Percentiles rank a stretch among this genome's conserved stretches.
Evolutionary conservation across 1,140 invertebrate species (phyloP).

Genomic region (Caenorhabditis latens): DNA sequence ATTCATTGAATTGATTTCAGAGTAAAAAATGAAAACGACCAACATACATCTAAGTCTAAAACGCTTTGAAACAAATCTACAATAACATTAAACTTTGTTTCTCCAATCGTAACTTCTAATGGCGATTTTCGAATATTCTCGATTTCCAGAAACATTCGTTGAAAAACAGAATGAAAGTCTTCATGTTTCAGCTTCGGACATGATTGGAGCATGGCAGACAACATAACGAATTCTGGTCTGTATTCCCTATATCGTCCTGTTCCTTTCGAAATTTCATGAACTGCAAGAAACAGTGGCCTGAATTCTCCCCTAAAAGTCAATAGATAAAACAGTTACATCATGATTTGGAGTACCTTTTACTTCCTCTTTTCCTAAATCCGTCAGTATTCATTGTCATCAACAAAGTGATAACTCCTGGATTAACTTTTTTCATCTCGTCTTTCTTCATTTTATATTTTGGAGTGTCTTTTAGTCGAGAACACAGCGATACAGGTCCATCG

Average conservation of each 20-base stretch:
- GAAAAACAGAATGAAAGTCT: not conserved
- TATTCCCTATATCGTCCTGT: not conserved
- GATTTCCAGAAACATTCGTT: not conserved
- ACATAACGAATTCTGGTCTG: not conserved
- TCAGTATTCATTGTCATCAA: not conserved
- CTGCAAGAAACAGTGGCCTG: not conserved
- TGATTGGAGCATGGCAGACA: not conserved
- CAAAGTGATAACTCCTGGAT: not conserved
- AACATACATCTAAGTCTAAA: conserved; percentile 1
- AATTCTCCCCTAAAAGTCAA: conserved; percentile 8
- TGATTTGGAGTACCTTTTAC: too few species aligned
- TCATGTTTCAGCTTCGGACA: not conserved
- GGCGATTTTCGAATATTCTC: not conserved
- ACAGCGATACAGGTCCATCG: not conserved
- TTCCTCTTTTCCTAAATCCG: not conserved
- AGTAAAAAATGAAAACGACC: too few species aligned
- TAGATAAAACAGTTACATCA: too few species aligned
- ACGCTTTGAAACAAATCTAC: not conserved
- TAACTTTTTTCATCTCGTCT: not conserved
- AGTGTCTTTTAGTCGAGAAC: not conserved
- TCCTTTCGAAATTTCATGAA: not conserved
- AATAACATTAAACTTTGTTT: not conserved
- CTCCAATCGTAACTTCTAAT: not conserved
- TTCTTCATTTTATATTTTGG: not conserved
- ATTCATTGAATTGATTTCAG: too few species aligned